These are phyloP conservation scores for Phodopus roborovskii DNA, from an alignment of 2,113 vertebrate genomes.

Conservation along the genomic window DNA sequence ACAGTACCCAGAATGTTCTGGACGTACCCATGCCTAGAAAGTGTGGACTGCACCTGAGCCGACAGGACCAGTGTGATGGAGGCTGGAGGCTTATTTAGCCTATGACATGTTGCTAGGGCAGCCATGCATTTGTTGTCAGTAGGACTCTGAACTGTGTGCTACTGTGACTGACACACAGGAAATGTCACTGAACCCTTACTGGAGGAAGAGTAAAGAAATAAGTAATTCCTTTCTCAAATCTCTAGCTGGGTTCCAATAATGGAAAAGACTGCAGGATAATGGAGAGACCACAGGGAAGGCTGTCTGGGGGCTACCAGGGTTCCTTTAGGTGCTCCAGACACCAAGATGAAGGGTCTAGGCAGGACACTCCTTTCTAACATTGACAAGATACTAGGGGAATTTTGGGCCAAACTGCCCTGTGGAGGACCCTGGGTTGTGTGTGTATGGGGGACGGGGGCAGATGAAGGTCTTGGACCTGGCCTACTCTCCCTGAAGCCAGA, in stretches of 20 bases:
- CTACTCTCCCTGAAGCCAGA: not conserved
- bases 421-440: not conserved
- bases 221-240: not conserved
- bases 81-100: not conserved
- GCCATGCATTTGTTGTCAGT: not conserved
- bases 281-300: not conserved
- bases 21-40: not conserved
- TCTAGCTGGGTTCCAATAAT: not conserved
- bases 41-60: not conserved
- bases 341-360: not conserved
- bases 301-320: not conserved
- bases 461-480: not conserved
- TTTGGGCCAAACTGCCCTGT: not conserved
- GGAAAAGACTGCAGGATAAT: not conserved
- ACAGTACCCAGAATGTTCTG: not conserved
- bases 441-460: not conserved
- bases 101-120: not conserved
- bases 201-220: not conserved
- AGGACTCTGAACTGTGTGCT: not conserved
- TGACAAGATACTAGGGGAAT: not conserved
- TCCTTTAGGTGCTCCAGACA: not conserved
- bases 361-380: not conserved
- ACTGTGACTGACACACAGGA: not conserved
- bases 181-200: not conserved
- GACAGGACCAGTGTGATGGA: not conserved